Evolutionary conservation across 2,888 invertebrate genomes (phyloP).

Genomic region (Sphaerophoria taeniata): DNA sequence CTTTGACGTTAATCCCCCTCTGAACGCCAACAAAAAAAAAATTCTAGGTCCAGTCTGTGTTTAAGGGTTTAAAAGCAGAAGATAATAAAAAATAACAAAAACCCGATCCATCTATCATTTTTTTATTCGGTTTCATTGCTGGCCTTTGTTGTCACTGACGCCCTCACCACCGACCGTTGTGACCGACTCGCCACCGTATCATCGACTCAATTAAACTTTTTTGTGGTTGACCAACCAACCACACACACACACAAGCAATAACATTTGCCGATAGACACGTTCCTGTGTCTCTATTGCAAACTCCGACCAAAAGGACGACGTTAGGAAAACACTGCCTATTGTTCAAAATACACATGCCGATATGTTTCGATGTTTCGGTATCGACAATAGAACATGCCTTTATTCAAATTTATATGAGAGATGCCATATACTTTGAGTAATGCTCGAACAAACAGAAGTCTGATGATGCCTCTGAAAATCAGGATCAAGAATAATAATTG

Average conservation of each 20-base stretch:
- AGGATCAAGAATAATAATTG: conserved; percentile 55
- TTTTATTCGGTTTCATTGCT: neutral
- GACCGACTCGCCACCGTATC: conserved; percentile 1
- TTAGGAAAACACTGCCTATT: conserved; percentile 45
- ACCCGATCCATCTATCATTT: conserved; percentile 46
- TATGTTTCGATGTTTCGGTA: conserved; percentile 46
- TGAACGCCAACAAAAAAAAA: too few relatives aligned
- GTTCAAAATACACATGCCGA: conserved; percentile 67
- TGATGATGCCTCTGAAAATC: conserved; percentile 40
- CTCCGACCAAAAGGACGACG: conserved; percentile 10
- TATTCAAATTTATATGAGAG: conserved; percentile 55
- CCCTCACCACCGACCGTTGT: too few relatives aligned
- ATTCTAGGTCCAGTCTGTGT: conserved; percentile 1
- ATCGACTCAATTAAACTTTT: conserved; percentile 65
- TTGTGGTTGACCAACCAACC: conserved; percentile 45
- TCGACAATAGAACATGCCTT: conserved; percentile 43
- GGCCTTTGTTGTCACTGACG: too few relatives aligned
- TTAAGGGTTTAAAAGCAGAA: neutral
- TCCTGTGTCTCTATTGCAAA: neutral
- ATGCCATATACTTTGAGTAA: conserved; percentile 30
- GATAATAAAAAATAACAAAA: conserved; percentile 17
- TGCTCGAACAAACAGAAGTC: conserved; percentile 10
- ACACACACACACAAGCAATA: neutral
- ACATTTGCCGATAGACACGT: neutral
- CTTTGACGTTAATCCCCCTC: conserved; percentile 54